Evolutionary conservation across 2,113 vertebrate species (phyloP).

Genomic region (Oreamnos americanus): DNA sequence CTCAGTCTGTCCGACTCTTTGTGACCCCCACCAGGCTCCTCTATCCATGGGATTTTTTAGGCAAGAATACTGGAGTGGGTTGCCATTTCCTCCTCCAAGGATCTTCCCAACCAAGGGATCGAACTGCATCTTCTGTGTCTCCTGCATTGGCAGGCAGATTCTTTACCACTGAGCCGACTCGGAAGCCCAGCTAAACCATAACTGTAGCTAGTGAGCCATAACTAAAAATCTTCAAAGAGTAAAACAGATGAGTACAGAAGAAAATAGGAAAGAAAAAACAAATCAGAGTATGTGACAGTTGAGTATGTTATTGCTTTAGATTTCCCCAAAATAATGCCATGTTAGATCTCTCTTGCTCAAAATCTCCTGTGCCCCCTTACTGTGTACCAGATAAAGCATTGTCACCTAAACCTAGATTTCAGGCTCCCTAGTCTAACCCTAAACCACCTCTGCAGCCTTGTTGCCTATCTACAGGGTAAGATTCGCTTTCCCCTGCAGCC

Average conservation of each 20-base stretch:
- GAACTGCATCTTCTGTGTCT: background rate
- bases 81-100: background rate
- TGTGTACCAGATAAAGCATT: background rate
- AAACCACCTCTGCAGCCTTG: background rate
- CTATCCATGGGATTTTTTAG: background rate
- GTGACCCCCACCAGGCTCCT: background rate
- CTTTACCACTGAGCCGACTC: background rate
- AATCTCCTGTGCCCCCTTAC: background rate
- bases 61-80: background rate
- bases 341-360: background rate
- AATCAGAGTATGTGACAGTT: background rate
- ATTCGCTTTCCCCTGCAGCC: background rate
- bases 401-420: background rate
- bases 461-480: background rate
- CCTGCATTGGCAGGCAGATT: background rate
- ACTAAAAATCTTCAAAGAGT: background rate
- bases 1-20: background rate
- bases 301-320: background rate
- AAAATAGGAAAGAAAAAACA: background rate
- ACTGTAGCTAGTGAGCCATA: background rate
- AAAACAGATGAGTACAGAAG: background rate
- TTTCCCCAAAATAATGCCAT: background rate
- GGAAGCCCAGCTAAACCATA: background rate
- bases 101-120: background rate
- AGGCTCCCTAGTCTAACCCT: background rate